Conservation (phyloP, 2,797 vertebrate genomes). For the Leptodactylus fallax region DNA sequence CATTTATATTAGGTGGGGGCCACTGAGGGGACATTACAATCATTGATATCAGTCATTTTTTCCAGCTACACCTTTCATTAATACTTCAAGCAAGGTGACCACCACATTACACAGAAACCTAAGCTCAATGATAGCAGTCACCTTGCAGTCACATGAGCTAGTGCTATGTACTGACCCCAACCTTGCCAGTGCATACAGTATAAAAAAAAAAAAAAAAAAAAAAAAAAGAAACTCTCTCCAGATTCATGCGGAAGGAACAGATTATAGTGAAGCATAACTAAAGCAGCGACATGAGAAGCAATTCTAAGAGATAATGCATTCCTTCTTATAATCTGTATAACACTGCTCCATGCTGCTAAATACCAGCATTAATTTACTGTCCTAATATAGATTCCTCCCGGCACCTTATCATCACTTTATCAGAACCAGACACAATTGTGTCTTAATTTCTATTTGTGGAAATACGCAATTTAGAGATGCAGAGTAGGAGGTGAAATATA, state of each 20-base stretch:
- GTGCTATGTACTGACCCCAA: background rate
- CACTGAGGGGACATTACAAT: too few species aligned
- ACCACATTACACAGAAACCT: background rate
- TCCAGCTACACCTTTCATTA: too few species aligned
- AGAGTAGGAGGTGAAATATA: constrained; percentile 34
- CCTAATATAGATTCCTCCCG: constrained; percentile 25
- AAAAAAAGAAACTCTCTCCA: background rate
- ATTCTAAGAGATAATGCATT: background rate
- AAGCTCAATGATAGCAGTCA: background rate
- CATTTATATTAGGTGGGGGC: too few species aligned
- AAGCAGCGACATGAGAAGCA: background rate
- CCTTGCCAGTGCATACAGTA: background rate
- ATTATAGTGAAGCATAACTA: background rate
- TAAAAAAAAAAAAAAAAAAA: background rate
- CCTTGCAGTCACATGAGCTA: background rate
- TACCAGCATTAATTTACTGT: background rate
- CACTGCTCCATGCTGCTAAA: background rate
- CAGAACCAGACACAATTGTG: constrained; percentile 13
- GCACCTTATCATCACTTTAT: constrained; percentile 21
- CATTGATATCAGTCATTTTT: background rate
- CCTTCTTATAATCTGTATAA: background rate
- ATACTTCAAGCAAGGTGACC: background rate
- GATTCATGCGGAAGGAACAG: background rate
- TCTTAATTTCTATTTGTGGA: constrained; percentile 19
- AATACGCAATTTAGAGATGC: background rate